Base-by-base conservation (phyloP, 2,888 invertebrate genomes). In the Ditula angustiorana region DNA sequence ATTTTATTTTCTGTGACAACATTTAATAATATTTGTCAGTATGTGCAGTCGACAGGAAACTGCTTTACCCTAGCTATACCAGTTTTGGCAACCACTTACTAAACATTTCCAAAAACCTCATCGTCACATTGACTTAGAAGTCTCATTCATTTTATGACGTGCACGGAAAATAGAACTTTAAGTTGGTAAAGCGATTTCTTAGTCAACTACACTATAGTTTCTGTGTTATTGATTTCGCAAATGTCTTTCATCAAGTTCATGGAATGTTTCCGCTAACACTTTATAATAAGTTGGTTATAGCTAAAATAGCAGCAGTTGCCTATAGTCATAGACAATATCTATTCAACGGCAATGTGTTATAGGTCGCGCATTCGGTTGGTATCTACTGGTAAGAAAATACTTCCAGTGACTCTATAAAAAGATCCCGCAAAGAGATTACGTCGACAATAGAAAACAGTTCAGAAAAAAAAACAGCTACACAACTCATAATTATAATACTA, bases 401-500 rank as follows among this genome's bases (percentile, higher is more conserved):
- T n/a, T n/a, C n/a, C n/a, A n/a, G n/a, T n/a, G 13, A 33, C 33
- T 10, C 19, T 41, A 41, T 8, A 41, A 21, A 50, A 30, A 11
- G 3, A 19, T 16, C n/a, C 5, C 26, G n/a, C 21, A 2, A 41
- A 1, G 5, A 11, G 1, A 21, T 30, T 8, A 10, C 19, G 13
- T 28, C 2, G 49, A 46, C 23, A 46, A 5, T 19, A 21, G 5
- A 4, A 10, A 26, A 13, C 24, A n/a, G 23, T 11, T 5, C 23
- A 46, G 19, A 50, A 19, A n/a, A 24, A 50, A 55, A 2, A 52
- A 23, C 41, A 50, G 49, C 41, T 53, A 30, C 23, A 53, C 47
- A 50, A 57, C 30, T 57, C n/a, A 50, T 57, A 57, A 62, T 63
- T 63, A 57, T 50, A 57, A 44, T 5, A 37, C 52, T 52, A 70